phyloP scores from a whole-genome alignment of 2,888 invertebrate species.

The Malachius bipustulatus region DNA sequence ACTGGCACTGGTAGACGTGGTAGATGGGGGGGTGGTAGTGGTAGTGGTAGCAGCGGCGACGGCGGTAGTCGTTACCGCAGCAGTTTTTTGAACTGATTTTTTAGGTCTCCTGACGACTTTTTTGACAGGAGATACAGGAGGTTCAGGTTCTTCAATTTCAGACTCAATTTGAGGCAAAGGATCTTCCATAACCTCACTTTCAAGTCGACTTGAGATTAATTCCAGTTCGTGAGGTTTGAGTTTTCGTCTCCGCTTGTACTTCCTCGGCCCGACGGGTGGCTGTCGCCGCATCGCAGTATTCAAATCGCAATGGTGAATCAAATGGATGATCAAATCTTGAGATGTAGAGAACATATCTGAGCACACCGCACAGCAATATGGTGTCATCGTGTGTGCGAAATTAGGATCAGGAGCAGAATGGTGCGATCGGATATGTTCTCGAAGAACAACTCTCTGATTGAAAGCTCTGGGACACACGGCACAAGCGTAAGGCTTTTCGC shows the following conservation, averaged over 20 bases:
- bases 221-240: conserved; percentile 52
- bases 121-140: too few species aligned
- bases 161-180: conserved; percentile 26
- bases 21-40: conserved; percentile 29
- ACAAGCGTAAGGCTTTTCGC: conserved; percentile 77
- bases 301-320: conserved; percentile 75
- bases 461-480: conserved; percentile 79
- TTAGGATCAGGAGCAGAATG: conserved; percentile 72
- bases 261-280: conserved; percentile 59
- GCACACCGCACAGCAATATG: conserved; percentile 68
- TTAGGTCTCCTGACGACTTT: conserved; percentile 29
- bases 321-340: conserved; percentile 65
- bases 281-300: conserved; percentile 72
- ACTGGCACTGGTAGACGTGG: conserved; percentile 21
- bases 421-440: conserved; percentile 76
- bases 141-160: conserved; percentile 26
- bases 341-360: conserved; percentile 57
- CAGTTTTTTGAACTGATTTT: conserved; percentile 34
- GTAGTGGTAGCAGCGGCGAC: too few species aligned
- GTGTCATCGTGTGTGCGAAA: conserved; percentile 47
- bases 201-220: conserved; percentile 29
- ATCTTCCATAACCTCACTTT: conserved; percentile 29
- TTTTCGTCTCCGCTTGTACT: conserved; percentile 70
- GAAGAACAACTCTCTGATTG: conserved; percentile 73
- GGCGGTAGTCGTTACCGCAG: conserved; percentile 19